Evolutionary conservation across 2,888 invertebrate genomes (phyloP).

Genomic region (Hedychridium roseum): DNA sequence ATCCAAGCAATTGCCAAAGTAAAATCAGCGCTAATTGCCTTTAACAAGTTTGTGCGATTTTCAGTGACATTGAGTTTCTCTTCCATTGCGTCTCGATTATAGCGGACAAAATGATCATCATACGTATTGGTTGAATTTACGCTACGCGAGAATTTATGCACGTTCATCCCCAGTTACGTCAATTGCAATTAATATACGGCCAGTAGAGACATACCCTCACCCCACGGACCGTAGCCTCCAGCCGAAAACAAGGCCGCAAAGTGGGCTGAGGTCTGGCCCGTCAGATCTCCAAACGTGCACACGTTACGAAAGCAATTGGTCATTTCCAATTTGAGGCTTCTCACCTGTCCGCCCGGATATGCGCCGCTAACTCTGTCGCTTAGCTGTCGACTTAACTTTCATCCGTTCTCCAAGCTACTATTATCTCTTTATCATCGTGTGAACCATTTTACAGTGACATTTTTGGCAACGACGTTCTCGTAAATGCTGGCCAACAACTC

Average conservation of each 20-base stretch:
- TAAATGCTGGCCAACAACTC: conserved; percentile 50
- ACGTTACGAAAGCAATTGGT: conserved; percentile 32
- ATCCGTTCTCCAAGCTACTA: not conserved
- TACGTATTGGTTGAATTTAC: too few relatives aligned
- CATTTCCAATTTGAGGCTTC: conserved; percentile 23
- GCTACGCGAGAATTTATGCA: too few relatives aligned
- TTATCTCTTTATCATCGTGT: conserved; percentile 33
- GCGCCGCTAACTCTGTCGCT: not conserved
- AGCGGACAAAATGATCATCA: too few relatives aligned
- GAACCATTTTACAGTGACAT: conserved; percentile 25
- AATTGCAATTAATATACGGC: too few relatives aligned
- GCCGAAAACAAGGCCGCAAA: conserved; percentile 30
- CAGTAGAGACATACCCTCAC: too few relatives aligned
- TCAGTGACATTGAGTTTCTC: too few relatives aligned
- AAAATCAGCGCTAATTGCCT: too few relatives aligned
- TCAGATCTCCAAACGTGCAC: conserved; percentile 21
- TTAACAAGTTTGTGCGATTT: too few relatives aligned
- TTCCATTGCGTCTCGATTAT: too few relatives aligned
- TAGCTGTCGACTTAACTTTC: not conserved
- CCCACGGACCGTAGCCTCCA: too few relatives aligned
- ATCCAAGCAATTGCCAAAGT: too few relatives aligned
- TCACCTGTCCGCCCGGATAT: not conserved
- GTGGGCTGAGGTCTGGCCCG: conserved; percentile 23
- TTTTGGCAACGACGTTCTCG: conserved; percentile 47
- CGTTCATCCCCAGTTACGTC: too few relatives aligned